These are phyloP conservation scores for Megalops atlanticus DNA, from an alignment of 2,113 vertebrate species.

Conservation along the genomic window DNA sequence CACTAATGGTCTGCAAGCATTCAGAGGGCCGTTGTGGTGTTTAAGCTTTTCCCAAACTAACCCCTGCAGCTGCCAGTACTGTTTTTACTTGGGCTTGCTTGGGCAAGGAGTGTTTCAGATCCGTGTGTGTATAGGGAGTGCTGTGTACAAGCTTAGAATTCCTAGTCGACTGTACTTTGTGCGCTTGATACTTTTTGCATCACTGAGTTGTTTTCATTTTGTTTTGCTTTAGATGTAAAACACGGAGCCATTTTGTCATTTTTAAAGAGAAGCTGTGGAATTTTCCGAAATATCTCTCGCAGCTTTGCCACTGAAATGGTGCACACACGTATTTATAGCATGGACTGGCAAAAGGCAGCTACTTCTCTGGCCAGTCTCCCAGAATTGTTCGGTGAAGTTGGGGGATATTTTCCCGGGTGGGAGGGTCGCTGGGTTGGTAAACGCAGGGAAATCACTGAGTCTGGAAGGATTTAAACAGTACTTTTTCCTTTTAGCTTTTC, in stretches of 20 bases:
- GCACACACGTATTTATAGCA: too few relatives aligned
- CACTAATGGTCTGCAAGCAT: background rate
- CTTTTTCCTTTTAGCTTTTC: too few relatives aligned
- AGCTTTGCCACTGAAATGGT: too few relatives aligned
- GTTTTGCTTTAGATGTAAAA: background rate
- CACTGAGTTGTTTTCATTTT: background rate
- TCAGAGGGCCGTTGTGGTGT: background rate
- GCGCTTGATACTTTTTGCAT: too few relatives aligned
- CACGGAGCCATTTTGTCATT: background rate
- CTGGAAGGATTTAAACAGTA: too few relatives aligned
- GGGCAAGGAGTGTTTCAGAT: background rate
- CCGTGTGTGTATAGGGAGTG: background rate
- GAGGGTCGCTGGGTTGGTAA: too few relatives aligned
- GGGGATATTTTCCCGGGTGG: background rate
- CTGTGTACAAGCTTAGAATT: background rate
- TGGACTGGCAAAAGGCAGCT: too few relatives aligned
- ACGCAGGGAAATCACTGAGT: too few relatives aligned
- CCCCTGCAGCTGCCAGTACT: background rate
- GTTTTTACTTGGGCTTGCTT: background rate
- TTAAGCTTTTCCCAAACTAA: background rate
- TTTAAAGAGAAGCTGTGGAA: conserved; percentile 21
- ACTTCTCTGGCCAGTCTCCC: background rate
- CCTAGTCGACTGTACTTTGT: too few relatives aligned
- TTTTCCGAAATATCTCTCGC: conserved; percentile 32
- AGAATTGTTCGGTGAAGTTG: too few relatives aligned